These are phyloP conservation scores for Martes martes DNA, from an alignment of 2,113 vertebrate genomes.

Conservation along the genomic window DNA sequence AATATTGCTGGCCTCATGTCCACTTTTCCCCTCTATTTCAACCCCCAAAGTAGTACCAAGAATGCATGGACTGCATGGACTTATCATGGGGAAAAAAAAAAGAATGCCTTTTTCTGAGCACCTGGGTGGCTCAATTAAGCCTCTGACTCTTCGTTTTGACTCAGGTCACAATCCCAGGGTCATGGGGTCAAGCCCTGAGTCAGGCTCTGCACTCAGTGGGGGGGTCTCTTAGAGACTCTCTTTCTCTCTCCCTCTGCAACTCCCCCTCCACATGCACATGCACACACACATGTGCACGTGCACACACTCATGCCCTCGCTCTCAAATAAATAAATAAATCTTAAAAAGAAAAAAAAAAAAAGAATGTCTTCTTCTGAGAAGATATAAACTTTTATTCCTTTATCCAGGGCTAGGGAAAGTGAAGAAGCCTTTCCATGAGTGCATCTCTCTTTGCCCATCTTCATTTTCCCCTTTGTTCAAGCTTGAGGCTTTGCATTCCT, in stretches of 20 bases:
- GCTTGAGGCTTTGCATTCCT: background rate
- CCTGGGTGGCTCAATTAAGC: background rate
- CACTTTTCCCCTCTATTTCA: background rate
- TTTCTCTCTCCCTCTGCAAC: background rate
- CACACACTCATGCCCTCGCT: background rate
- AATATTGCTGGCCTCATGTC: background rate
- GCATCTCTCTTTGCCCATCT: background rate
- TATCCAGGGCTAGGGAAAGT: background rate
- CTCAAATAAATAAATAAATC: background rate
- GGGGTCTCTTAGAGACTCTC: background rate
- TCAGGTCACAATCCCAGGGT: background rate
- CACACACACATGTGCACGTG: no score
- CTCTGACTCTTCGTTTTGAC: background rate
- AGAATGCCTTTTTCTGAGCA: background rate
- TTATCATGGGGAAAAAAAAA: background rate
- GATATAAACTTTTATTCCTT: background rate
- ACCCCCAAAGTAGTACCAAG: background rate
- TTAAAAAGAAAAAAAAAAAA: background rate
- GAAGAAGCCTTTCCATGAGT: background rate
- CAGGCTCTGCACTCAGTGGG: background rate
- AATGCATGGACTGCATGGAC: background rate
- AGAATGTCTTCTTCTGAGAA: background rate
- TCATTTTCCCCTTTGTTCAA: background rate
- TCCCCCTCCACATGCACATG: background rate
- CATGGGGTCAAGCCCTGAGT: background rate